Evolutionary conservation across 2,797 vertebrate species (phyloP).

Genomic region (Parauchenoglanis ngamensis): DNA sequence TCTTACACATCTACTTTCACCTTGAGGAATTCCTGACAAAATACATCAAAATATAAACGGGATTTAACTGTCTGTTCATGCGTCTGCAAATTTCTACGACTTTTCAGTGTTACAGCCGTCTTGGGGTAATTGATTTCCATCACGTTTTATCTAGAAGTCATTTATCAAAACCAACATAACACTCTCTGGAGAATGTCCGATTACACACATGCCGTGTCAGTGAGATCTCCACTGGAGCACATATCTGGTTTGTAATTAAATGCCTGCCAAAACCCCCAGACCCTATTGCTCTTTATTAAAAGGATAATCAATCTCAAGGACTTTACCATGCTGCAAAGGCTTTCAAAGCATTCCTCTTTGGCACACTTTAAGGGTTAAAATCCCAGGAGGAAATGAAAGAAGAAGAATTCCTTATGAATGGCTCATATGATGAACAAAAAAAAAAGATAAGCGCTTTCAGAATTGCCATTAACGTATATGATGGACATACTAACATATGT

Average conservation of each 20-base stretch:
- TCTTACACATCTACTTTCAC: constrained; percentile 9
- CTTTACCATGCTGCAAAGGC: constrained; percentile 6
- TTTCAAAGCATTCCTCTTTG: constrained; percentile 31
- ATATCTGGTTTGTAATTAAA: neutral
- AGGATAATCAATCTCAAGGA: constrained; percentile 38
- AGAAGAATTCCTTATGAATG: constrained; percentile 52
- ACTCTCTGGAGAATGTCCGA: neutral
- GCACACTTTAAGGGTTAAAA: constrained; percentile 48
- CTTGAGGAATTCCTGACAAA: neutral
- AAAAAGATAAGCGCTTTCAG: constrained; percentile 36
- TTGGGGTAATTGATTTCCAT: neutral
- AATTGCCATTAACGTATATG: constrained; percentile 50
- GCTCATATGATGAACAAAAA: constrained; percentile 54
- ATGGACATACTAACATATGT: constrained; percentile 53
- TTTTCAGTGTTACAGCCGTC: neutral
- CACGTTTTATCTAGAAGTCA: neutral
- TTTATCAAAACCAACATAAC: constrained; percentile 2
- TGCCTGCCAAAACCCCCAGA: neutral
- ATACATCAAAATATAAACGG: neutral
- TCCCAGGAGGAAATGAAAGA: constrained; percentile 43
- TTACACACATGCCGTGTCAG: neutral
- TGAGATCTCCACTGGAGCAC: constrained; percentile 1
- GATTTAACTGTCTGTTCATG: neutral
- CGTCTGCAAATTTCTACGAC: no score
- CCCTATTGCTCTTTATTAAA: constrained; percentile 34